A percentile compares a stretch with the other conserved stretches of the same genome.
Conservation (phyloP, 2,113 vertebrate species). For the Leucosticte australis region DNA sequence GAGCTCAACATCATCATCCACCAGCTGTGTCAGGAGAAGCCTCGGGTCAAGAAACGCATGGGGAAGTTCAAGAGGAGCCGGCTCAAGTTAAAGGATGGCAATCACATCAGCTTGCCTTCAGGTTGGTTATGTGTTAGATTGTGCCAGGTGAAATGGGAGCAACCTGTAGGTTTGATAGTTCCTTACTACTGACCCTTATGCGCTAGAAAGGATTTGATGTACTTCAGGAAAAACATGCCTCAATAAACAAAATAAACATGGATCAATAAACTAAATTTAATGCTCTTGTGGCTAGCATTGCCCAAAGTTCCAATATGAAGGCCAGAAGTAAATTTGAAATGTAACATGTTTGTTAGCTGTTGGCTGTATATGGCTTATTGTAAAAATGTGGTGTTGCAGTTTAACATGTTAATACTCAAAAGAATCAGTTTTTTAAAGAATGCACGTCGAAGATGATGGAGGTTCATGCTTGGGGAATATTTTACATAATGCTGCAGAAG, state of each 20-base stretch:
- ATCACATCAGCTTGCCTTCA: constrained; percentile 94
- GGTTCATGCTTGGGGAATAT: background rate
- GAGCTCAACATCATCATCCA: constrained; percentile 98
- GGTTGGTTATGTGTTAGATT: constrained; percentile 71
- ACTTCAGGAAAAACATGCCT: background rate
- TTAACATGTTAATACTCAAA: background rate
- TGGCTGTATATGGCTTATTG: background rate
- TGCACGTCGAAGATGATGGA: background rate
- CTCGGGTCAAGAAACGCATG: constrained; percentile 91
- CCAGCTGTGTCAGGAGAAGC: constrained; percentile 96
- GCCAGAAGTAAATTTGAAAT: background rate
- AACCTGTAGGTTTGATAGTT: background rate
- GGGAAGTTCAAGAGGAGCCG: constrained; percentile 93
- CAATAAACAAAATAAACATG: no score
- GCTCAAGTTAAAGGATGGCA: constrained; percentile 92
- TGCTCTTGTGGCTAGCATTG: background rate
- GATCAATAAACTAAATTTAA: background rate
- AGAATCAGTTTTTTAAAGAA: background rate
- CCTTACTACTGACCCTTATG: background rate
- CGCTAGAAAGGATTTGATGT: background rate
- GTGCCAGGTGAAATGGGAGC: background rate
- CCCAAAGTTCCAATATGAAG: background rate
- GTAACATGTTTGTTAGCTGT: background rate
- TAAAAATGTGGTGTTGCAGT: background rate
- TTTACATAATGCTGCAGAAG: background rate